phyloP scores from a whole-genome alignment of 2,888 invertebrate species.

The Mythimna lalbum region DNA sequence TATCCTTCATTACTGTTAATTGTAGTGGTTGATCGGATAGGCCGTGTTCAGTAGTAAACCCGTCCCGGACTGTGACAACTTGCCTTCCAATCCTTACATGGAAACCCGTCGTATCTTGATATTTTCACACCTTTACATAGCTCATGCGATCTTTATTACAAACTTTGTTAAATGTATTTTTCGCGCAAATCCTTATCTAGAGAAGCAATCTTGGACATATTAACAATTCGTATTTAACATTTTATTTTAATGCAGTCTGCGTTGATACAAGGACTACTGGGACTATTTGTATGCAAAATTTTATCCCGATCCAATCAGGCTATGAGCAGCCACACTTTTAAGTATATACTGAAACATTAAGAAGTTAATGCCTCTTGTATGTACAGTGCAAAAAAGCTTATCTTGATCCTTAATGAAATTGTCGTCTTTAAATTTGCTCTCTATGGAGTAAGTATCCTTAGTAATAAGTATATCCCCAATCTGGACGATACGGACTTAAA shows the following conservation, averaged over 20 bases:
- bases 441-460: constrained; percentile 1
- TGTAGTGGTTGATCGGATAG: constrained; percentile 49
- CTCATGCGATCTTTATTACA: constrained; percentile 40
- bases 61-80: constrained; percentile 27
- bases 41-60: constrained; percentile 27
- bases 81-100: constrained; percentile 39
- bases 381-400: constrained; percentile 30
- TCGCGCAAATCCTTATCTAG: constrained; percentile 29
- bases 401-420: constrained; percentile 48
- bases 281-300: constrained; percentile 58
- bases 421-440: constrained; percentile 41
- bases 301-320: constrained; percentile 45
- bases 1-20: constrained; percentile 54
- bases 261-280: constrained; percentile 33
- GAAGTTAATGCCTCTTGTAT: constrained; percentile 39
- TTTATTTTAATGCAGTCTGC: constrained; percentile 25
- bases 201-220: constrained; percentile 30
- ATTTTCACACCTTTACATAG: constrained; percentile 40
- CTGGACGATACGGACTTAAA: constrained; percentile 6
- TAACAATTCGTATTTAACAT: constrained; percentile 31
- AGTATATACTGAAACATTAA: constrained; percentile 46
- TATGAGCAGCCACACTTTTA: constrained; percentile 49
- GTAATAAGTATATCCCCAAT: constrained; percentile 1
- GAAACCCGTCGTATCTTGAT: constrained; percentile 35
- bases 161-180: constrained; percentile 35